Conservation (phyloP, 2,888 invertebrate genomes). For the Diarsia dahlii region DNA sequence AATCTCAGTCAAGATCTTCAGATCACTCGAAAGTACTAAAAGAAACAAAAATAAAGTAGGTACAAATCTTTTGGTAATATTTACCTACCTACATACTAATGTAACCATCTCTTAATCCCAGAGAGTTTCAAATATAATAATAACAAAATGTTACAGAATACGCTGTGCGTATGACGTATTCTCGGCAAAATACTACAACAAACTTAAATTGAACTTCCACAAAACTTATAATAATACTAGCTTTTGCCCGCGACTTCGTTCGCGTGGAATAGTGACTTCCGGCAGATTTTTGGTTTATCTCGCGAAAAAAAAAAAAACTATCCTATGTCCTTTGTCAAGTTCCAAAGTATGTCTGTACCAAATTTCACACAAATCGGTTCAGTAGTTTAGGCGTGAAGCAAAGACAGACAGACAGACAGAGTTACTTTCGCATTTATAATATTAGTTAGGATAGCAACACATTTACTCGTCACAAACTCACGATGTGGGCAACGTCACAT, state of each 20-base stretch:
- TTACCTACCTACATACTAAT: conserved; percentile 26
- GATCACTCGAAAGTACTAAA: conserved; percentile 22
- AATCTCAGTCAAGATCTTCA: conserved; percentile 1
- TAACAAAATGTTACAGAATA: conserved; percentile 48
- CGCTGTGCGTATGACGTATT: conserved; percentile 12
- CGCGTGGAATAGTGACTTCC: no score
- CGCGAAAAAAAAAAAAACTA: no score
- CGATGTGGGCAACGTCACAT: conserved; percentile 24
- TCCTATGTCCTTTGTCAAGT: no score
- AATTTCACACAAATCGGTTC: no score
- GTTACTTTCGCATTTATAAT: no score
- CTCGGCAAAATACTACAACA: conserved; percentile 40
- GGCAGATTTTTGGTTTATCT: no score
- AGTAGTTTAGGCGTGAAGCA: no score
- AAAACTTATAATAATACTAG: conserved; percentile 51
- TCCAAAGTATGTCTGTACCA: no score
- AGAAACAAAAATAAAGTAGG: conserved; percentile 29
- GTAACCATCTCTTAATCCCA: conserved; percentile 47
- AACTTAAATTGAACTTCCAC: conserved; percentile 49
- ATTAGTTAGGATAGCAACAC: no score
- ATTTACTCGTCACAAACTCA: conserved; percentile 11
- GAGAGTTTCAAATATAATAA: conserved; percentile 51
- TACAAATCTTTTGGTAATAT: conserved; percentile 40
- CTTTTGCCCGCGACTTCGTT: no score
- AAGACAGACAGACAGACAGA: no score